Conservation (phyloP, 2,113 vertebrate species). For the Choloepus hoffmanni region DNA sequence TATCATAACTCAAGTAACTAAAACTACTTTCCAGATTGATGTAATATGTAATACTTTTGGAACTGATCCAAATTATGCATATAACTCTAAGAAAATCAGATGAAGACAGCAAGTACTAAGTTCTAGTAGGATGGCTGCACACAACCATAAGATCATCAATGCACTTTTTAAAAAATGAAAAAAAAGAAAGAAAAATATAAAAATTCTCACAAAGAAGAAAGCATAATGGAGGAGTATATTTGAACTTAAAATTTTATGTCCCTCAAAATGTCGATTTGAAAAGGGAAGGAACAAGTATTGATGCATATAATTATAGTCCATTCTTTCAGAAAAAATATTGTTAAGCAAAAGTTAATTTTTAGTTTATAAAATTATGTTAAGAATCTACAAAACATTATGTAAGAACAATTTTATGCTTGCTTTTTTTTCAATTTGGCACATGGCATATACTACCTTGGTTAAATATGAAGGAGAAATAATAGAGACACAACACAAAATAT, state of each 20-base stretch:
- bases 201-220: neutral
- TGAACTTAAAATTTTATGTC: neutral
- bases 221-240: neutral
- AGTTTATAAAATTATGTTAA: neutral
- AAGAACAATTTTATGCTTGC: neutral
- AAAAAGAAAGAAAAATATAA: neutral
- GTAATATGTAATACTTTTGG: neutral
- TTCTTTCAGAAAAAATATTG: neutral
- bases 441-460: neutral
- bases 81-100: neutral
- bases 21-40: neutral
- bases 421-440: neutral
- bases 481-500: neutral
- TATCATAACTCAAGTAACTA: neutral
- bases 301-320: neutral
- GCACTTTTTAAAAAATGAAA: neutral
- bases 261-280: neutral
- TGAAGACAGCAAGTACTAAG: neutral
- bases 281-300: neutral
- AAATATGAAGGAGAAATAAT: neutral
- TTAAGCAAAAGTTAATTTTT: neutral
- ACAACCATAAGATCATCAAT: neutral
- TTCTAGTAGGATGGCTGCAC: neutral
- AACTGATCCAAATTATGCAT: neutral
- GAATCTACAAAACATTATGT: neutral